Conservation (phyloP, 2,797 vertebrate genomes). For the Potorous gilbertii region DNA sequence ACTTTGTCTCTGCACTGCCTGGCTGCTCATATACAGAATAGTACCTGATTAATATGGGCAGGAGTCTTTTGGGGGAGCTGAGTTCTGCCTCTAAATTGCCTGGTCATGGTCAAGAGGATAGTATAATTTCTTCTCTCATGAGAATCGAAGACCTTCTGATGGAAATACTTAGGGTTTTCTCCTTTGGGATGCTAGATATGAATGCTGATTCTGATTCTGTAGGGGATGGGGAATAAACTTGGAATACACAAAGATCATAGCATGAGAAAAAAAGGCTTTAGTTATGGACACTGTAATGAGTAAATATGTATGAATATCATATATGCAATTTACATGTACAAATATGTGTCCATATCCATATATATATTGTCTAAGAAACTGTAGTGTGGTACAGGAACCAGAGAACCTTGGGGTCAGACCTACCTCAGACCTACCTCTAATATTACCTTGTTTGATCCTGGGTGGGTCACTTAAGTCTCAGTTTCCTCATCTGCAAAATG, state of each 20-base stretch:
- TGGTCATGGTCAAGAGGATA: background rate
- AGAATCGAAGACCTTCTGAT: background rate
- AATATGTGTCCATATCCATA: background rate
- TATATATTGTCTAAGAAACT: background rate
- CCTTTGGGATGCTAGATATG: background rate
- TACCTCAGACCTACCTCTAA: background rate
- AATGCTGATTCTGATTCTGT: background rate
- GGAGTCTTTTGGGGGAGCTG: background rate
- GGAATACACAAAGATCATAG: background rate
- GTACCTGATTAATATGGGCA: background rate
- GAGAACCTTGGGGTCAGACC: background rate
- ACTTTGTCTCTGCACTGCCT: background rate
- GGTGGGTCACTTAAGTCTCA: background rate
- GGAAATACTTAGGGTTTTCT: background rate
- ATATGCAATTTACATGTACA: background rate
- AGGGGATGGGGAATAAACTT: background rate
- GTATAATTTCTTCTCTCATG: background rate
- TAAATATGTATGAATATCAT: background rate
- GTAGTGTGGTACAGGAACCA: background rate
- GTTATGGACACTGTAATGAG: background rate
- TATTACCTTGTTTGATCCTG: background rate
- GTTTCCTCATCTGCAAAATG: background rate
- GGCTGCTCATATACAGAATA: background rate
- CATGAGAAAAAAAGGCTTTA: background rate
- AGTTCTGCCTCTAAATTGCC: background rate